phyloP scores from a whole-genome alignment of 2,797 vertebrate genomes.

The Lepidocolaptes lacrymiger region DNA sequence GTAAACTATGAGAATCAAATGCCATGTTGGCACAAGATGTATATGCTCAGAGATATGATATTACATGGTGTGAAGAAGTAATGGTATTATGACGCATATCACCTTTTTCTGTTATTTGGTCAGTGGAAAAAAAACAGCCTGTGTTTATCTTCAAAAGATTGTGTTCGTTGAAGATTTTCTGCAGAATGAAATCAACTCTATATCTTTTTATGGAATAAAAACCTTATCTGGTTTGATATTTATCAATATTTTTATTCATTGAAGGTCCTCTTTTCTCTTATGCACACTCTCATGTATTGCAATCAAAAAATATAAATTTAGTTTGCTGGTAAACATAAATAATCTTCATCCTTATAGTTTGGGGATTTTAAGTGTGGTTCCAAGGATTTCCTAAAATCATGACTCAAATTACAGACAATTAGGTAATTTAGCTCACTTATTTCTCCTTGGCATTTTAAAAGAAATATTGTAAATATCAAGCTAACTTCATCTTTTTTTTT shows the following conservation, averaged over 20 bases:
- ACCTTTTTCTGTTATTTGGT: rapidly evolving
- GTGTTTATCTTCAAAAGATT: not conserved
- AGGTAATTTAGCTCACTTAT: not conserved
- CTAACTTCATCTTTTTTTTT: not conserved
- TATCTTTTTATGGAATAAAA: not conserved
- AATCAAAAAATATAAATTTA: not conserved
- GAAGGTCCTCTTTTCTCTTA: not conserved
- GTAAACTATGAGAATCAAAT: not conserved
- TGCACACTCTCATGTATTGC: rapidly evolving
- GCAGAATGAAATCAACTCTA: not conserved
- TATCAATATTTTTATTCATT: not conserved
- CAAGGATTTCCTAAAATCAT: not conserved
- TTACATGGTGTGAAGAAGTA: not conserved
- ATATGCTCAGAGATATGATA: not conserved
- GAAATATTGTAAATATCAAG: not conserved
- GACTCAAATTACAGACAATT: not conserved
- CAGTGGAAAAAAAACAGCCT: not conserved
- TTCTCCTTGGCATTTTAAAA: not conserved
- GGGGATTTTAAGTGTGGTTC: not conserved
- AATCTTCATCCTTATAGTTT: not conserved
- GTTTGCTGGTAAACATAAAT: not conserved
- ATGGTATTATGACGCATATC: not conserved
- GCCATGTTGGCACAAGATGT: not conserved
- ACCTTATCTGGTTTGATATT: not conserved
- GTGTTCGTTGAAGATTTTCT: not conserved